A percentile compares a stretch with the other conserved stretches of the same genome.
phyloP scores from a whole-genome alignment of 2,888 invertebrate species.

The Steinernema carpocapsae region DNA sequence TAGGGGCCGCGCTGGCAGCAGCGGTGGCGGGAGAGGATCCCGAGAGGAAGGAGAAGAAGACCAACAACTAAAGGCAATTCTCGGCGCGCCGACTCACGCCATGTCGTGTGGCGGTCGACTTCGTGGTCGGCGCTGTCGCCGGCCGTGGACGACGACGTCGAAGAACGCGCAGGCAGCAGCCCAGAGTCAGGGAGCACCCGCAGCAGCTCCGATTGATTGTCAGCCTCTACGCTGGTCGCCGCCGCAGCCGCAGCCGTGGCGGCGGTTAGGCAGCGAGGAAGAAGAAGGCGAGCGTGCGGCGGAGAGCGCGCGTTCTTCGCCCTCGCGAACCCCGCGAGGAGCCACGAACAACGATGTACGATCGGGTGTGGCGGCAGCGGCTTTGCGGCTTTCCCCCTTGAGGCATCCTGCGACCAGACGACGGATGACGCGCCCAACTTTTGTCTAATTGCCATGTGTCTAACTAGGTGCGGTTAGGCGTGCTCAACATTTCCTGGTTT shows the following conservation, averaged over 20 bases:
- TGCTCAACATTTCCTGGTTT: too few species aligned
- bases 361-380: neutral
- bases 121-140: slow-evolving; percentile 7
- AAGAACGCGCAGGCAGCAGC: slow-evolving; percentile 18
- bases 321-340: slow-evolving; percentile 8
- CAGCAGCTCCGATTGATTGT: slow-evolving; percentile 29
- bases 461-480: too few species aligned
- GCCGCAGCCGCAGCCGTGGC: neutral
- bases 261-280: too few species aligned
- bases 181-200: neutral
- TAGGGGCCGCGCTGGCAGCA: neutral
- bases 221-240: neutral
- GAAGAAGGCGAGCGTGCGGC: neutral
- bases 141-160: neutral
- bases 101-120: slow-evolving; percentile 7
- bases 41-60: too few species aligned
- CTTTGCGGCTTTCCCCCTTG: slow-evolving; percentile 27
- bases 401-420: slow-evolving; percentile 2
- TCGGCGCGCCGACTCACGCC: slow-evolving; percentile 22
- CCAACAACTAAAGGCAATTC: neutral
- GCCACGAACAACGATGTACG: neutral
- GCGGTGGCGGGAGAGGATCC: too few species aligned
- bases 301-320: slow-evolving; percentile 19
- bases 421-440: neutral
- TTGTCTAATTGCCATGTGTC: neutral